Base-by-base conservation (phyloP, 2,113 vertebrate genomes). In the Tapirus terrestris region DNA sequence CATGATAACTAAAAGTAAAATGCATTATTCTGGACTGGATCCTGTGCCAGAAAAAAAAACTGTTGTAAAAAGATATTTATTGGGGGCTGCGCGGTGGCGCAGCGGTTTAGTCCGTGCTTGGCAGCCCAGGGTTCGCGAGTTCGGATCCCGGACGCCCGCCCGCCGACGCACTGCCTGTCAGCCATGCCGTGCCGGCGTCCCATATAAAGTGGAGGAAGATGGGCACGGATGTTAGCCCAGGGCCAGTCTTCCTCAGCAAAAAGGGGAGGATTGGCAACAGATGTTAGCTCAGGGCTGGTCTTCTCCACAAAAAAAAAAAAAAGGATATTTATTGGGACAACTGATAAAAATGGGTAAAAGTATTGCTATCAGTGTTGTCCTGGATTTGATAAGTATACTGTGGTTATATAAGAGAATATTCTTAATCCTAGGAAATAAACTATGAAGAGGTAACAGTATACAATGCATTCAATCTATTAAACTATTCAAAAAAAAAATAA, bases 281-380 rank as follows among this genome's bases (percentile, higher is more conserved):
- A n/a, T n/a, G n/a, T n/a, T n/a, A n/a, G n/a, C n/a, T n/a, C n/a
- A n/a, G n/a, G n/a, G n/a, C n/a, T n/a, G n/a, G n/a, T n/a, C n/a
- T n/a, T n/a, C n/a, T n/a, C n/a, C n/a, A n/a, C n/a, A n/a, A 20
- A 61, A 48, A 97, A n/a, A 68, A 90, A 33, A 68, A 68, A 93
- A 94, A 84, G 25, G 56, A 43, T 16, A 76, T 68, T 53, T 70
- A 76, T 13, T 87, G 25, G 48, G 56, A 94, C 29, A 94, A 88
- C 85, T 76, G 77, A 81, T 65, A 94, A 90, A 92, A 97, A 94
- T 29, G 39, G 27, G 14, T 53, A 27, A 67, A 82, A 75, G 27
- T 81, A 86, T 10, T 53, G 9, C 23, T 89, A 84, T 80, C 48
- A 31, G 23, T 45, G n/a, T 53, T 96, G 23, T 70, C 20, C 39